Evolutionary conservation across 64 coral and sea anemone species (phyloP).

Genomic region (Pocillopora damicornis): DNA sequence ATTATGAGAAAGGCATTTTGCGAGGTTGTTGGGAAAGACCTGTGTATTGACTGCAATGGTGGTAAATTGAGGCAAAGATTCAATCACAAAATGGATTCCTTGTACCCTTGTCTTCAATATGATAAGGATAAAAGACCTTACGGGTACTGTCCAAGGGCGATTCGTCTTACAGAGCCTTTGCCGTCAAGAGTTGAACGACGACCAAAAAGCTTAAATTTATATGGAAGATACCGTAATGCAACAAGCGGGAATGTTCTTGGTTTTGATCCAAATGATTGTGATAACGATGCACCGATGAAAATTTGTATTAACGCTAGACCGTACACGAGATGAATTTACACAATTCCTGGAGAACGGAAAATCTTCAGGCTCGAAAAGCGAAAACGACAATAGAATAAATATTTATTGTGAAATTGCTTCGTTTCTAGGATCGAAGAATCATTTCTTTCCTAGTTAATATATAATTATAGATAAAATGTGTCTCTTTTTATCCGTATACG

Average conservation of each 20-base stretch:
- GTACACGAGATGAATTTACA: background rate
- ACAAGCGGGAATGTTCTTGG: background rate
- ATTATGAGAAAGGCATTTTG: constrained; percentile 65
- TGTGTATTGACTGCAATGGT: constrained; percentile 78
- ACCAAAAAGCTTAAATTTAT: background rate
- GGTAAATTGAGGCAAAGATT: constrained; percentile 47
- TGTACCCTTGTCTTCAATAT: constrained; percentile 65
- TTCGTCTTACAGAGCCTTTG: constrained; percentile 69
- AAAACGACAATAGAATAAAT: background rate
- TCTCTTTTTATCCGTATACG: too few species aligned
- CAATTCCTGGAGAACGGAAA: background rate
- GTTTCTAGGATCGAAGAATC: too few species aligned
- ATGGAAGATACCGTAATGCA: background rate
- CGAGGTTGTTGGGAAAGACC: constrained; percentile 63
- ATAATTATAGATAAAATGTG: too few species aligned
- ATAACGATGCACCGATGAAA: background rate
- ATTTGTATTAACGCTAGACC: constrained; percentile 7
- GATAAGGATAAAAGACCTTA: constrained; percentile 63
- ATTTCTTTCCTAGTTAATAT: too few species aligned
- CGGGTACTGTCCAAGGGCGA: constrained; percentile 64
- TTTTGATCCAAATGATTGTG: background rate
- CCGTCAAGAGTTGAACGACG: constrained; percentile 4
- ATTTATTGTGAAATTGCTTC: background rate
- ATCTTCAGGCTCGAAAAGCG: background rate
- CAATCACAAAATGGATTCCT: constrained; percentile 44